Conservation (phyloP, 2,113 vertebrate species). For the Limnothrissa miodon region DNA sequence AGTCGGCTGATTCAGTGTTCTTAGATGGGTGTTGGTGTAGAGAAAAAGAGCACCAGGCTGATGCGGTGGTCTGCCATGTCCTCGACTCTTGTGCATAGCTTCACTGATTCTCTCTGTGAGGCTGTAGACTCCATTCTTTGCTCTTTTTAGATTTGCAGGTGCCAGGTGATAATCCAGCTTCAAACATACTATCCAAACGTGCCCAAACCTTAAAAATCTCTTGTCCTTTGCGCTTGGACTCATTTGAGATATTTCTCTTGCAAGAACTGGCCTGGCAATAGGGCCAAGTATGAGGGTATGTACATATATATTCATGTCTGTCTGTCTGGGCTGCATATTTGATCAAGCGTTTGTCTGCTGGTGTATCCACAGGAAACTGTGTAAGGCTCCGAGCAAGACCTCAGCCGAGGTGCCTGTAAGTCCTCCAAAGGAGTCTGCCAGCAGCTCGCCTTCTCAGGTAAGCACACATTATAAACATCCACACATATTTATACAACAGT, state of each 20-base stretch:
- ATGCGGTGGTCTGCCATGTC: neutral
- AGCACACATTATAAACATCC: neutral
- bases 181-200: neutral
- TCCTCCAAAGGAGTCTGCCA: slow-evolving; percentile 2
- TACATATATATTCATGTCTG: too few species aligned
- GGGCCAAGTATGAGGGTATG: too few species aligned
- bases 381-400: neutral
- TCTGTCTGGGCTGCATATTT: neutral
- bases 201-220: neutral
- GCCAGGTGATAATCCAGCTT: neutral
- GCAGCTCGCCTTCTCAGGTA: neutral
- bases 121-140: neutral
- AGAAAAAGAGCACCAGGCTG: too few species aligned
- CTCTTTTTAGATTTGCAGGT: neutral
- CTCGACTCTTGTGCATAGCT: neutral
- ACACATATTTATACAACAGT: neutral
- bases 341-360: neutral
- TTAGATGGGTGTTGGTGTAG: neutral
- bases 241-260: neutral
- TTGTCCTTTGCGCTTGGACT: neutral
- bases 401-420: neutral
- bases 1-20: neutral
- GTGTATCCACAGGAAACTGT: slow-evolving; percentile 14
- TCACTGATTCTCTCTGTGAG: neutral
- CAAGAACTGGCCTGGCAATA: neutral